Percentiles rank a stretch among this genome's conserved stretches.
Conservation (phyloP, 2,113 vertebrate genomes). For the Chunga burmeisteri region DNA sequence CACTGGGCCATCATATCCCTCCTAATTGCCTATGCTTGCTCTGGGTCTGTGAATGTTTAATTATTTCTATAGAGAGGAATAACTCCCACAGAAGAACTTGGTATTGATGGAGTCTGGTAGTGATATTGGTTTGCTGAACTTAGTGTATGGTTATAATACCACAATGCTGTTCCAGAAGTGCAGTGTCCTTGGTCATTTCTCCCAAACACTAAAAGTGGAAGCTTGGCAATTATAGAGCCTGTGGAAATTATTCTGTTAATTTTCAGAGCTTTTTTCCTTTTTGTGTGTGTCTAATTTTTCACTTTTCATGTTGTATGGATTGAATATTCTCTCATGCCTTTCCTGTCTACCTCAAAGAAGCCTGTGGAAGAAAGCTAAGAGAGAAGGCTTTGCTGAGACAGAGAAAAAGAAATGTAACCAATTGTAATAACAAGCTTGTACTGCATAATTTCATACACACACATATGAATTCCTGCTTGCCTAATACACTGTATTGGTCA, state of each 20-base stretch:
- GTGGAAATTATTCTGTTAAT: not conserved
- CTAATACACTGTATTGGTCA: not conserved
- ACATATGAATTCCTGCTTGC: not conserved
- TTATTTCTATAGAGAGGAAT: not conserved
- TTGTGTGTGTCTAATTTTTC: not conserved
- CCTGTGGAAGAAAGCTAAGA: not conserved
- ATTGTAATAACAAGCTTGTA: not conserved
- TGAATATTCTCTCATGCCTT: not conserved
- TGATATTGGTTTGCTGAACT: not conserved
- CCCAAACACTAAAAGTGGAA: not conserved
- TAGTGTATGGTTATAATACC: not conserved
- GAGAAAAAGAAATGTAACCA: not conserved
- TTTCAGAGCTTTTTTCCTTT: not conserved
- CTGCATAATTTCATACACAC: not conserved
- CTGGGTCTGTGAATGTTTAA: not conserved
- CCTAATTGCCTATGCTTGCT: not conserved
- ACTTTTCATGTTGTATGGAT: not conserved
- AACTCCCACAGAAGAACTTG: not conserved
- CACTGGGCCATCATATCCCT: not conserved
- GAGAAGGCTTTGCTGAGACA: not conserved
- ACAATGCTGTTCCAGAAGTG: not conserved
- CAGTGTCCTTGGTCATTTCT: not conserved
- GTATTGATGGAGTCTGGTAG: not conserved
- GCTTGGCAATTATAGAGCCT: not conserved
- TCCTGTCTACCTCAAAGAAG: not conserved